Percentiles rank a stretch among this genome's conserved stretches.
Evolutionary conservation across 2,113 vertebrate species (phyloP).

Genomic region (Leptodactylus fuscus): DNA sequence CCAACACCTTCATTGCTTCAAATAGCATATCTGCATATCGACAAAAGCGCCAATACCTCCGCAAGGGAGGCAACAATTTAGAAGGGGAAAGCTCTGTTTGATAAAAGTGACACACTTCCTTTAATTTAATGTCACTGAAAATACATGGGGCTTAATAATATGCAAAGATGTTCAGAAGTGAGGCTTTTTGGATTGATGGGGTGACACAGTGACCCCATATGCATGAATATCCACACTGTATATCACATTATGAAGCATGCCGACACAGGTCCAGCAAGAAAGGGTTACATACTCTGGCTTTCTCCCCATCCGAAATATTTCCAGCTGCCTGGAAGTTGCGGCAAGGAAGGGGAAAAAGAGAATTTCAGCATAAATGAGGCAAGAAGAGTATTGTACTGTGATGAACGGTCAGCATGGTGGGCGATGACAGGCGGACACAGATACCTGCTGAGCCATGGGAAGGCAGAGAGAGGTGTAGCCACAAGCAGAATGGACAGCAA

Average conservation of each 20-base stretch:
- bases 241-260: slow-evolving; percentile 68
- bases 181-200: no score
- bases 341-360: slow-evolving; percentile 72
- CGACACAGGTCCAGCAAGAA: slow-evolving; percentile 70
- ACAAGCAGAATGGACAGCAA: slow-evolving; percentile 11
- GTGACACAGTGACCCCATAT: slow-evolving; percentile 58
- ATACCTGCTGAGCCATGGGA: slow-evolving; percentile 2
- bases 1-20: no score
- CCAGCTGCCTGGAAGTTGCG: slow-evolving; percentile 89
- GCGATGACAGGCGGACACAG: background rate
- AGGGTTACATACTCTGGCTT: slow-evolving; percentile 90
- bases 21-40: no score
- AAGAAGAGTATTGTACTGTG: slow-evolving; percentile 24
- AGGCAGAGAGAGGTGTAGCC: background rate
- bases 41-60: no score
- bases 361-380: slow-evolving; percentile 59
- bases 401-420: background rate
- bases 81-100: no score
- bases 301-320: slow-evolving; percentile 97
- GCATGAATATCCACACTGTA: slow-evolving; percentile 72
- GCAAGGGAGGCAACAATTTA: no score
- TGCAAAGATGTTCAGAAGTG: background rate
- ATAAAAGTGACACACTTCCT: no score
- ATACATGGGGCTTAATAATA: background rate
- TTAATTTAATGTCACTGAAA: no score